Percentiles rank a stretch among this genome's conserved stretches.
phyloP scores from a whole-genome alignment of 2,797 vertebrate genomes.

The Serranus cabrilla region DNA sequence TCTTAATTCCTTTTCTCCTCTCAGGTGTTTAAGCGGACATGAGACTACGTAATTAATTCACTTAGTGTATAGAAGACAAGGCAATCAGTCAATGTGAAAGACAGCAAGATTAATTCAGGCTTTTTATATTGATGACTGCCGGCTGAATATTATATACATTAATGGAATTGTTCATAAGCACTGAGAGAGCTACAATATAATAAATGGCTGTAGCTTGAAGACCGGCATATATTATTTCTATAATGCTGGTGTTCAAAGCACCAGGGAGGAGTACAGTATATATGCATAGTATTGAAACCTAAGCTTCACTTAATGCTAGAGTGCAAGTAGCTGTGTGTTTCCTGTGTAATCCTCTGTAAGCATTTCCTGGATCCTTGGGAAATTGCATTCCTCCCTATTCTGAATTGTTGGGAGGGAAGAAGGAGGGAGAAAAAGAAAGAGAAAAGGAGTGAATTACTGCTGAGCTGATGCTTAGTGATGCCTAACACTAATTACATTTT shows the following conservation, averaged over 20 bases:
- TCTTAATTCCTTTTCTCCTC: conserved; percentile 63
- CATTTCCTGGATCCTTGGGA: conserved; percentile 44
- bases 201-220: conserved; percentile 44
- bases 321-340: conserved; percentile 45
- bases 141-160: conserved; percentile 67
- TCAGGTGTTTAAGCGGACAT: conserved; percentile 72
- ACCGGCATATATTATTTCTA: conserved; percentile 55
- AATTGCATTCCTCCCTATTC: conserved; percentile 47
- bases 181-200: conserved; percentile 46
- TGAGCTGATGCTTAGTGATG: conserved; percentile 76
- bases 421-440: conserved; percentile 28
- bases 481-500: conserved; percentile 82
- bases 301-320: conserved; percentile 55
- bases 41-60: conserved; percentile 75
- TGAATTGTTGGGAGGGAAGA: conserved; percentile 20
- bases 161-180: conserved; percentile 67
- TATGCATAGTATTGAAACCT: conserved; percentile 48
- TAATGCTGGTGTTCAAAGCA: conserved; percentile 44
- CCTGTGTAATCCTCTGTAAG: conserved; percentile 46
- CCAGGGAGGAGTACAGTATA: conserved; percentile 42
- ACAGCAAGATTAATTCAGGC: conserved; percentile 68
- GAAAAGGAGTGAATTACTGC: conserved; percentile 55
- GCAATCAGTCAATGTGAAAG: conserved; percentile 72
- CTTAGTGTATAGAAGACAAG: conserved; percentile 65
- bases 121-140: conserved; percentile 69